Conservation (phyloP, 2,888 invertebrate genomes). For the Alentia gelatinosa region DNA sequence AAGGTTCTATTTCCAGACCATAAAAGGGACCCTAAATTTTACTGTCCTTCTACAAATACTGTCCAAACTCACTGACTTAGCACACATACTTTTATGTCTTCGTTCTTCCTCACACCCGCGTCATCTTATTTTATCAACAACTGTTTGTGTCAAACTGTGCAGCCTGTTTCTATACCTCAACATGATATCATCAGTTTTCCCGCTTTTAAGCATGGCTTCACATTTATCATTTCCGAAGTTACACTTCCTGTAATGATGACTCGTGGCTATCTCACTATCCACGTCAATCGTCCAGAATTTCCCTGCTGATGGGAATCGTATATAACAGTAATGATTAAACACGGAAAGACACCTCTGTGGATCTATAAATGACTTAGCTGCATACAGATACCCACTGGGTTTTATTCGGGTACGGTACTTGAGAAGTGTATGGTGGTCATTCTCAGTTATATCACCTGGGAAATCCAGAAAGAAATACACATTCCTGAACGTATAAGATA, state of each 20-base stretch:
- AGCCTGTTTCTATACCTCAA: slow-evolving; percentile 27
- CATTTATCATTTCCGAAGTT: slow-evolving; percentile 53
- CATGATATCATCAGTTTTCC: slow-evolving; percentile 38
- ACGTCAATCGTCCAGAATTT: slow-evolving; percentile 52
- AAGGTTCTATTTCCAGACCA: too few relatives aligned
- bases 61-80: too few relatives aligned
- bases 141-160: neutral
- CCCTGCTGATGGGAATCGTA: slow-evolving; percentile 11
- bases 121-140: neutral
- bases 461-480: slow-evolving; percentile 61
- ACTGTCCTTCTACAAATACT: too few relatives aligned
- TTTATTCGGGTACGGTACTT: neutral
- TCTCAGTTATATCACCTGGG: neutral
- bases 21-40: too few relatives aligned
- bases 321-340: slow-evolving; percentile 66
- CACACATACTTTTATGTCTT: too few relatives aligned
- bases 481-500: slow-evolving; percentile 62
- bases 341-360: slow-evolving; percentile 61
- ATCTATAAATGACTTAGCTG: slow-evolving; percentile 60
- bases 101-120: too few relatives aligned
- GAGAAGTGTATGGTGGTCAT: neutral
- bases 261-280: slow-evolving; percentile 48
- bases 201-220: neutral
- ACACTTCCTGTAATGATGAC: slow-evolving; percentile 63
- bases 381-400: slow-evolving; percentile 51